phyloP scores from a whole-genome alignment of 2,113 vertebrate genomes.

The Martes martes region DNA sequence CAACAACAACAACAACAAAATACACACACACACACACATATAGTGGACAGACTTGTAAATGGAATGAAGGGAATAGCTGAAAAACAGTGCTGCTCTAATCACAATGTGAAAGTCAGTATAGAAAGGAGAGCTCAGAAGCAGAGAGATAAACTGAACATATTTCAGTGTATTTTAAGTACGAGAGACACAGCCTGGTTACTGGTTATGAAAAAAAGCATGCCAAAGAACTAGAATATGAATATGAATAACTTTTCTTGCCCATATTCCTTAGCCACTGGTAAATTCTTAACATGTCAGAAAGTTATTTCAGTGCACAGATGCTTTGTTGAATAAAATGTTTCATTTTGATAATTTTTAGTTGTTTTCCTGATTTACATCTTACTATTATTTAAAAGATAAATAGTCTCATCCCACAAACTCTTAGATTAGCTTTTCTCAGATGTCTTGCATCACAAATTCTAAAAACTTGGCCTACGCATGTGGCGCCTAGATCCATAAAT shows the following conservation, averaged over 20 bases:
- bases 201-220: background rate
- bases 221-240: background rate
- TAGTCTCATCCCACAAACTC: constrained; percentile 52
- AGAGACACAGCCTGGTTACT: background rate
- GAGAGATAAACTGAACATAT: background rate
- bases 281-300: background rate
- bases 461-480: background rate
- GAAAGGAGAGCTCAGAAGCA: background rate
- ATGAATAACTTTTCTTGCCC: background rate
- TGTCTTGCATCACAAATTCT: constrained; percentile 55
- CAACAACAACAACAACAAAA: too few relatives aligned
- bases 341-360: background rate
- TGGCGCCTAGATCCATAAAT: constrained; percentile 50
- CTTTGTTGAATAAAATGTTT: constrained; percentile 32
- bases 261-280: background rate
- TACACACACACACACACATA: background rate
- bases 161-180: background rate
- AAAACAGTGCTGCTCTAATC: background rate
- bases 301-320: background rate
- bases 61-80: background rate
- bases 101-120: background rate
- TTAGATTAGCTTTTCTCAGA: constrained; percentile 65
- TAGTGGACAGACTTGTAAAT: background rate
- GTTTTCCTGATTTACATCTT: constrained; percentile 54
- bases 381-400: constrained; percentile 49